Evolutionary conservation across 1,140 invertebrate species (phyloP).

Genomic region (Brachionus calyciflorus): DNA sequence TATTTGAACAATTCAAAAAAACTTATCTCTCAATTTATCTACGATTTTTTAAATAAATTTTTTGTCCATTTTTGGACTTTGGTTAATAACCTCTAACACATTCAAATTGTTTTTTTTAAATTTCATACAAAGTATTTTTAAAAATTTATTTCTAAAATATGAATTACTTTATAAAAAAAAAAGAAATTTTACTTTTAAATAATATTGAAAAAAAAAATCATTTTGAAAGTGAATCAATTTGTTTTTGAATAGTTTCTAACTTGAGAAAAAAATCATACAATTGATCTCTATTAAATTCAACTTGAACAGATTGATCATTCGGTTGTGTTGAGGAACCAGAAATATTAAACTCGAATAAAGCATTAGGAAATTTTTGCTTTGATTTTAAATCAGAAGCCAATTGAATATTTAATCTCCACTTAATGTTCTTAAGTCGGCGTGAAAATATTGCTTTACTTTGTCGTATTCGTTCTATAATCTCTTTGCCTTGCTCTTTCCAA

Average conservation of each 20-base stretch:
- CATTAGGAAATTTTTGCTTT: conserved; percentile 25
- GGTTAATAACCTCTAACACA: no score
- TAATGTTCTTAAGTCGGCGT: background rate
- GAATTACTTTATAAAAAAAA: background rate
- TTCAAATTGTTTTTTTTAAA: no score
- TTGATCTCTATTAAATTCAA: conserved; percentile 34
- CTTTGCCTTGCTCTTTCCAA: conserved; percentile 40
- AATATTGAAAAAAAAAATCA: background rate
- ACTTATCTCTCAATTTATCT: no score
- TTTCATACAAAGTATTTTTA: no score
- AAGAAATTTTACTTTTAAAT: background rate
- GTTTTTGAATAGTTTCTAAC: conserved; percentile 35
- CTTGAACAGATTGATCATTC: background rate
- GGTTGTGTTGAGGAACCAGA: background rate
- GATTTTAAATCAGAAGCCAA: conserved; percentile 8
- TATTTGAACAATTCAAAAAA: no score
- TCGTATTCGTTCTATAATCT: conserved; percentile 24
- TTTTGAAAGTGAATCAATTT: background rate
- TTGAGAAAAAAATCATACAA: conserved; percentile 36
- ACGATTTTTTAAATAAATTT: no score
- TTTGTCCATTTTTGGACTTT: no score
- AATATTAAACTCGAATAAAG: conserved; percentile 33
- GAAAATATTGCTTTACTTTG: conserved; percentile 42
- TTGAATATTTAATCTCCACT: conserved; percentile 44
- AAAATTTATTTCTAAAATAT: no score